These are phyloP conservation scores for Melanostigma gelatinosum DNA, from an alignment of 2,113 vertebrate species.

Conservation along the genomic window DNA sequence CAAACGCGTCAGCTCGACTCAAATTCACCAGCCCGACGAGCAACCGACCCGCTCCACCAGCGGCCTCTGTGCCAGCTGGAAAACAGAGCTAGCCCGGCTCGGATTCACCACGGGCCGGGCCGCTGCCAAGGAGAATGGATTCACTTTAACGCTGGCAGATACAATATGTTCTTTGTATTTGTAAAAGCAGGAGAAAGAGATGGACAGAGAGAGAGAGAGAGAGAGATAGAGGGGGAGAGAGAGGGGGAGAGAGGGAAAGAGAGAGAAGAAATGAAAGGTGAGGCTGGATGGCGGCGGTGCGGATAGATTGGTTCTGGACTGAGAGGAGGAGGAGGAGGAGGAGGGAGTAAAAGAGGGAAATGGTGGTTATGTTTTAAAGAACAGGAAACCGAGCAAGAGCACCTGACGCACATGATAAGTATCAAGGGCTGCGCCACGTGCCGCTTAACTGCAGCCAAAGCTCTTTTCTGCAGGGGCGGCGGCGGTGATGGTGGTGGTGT, in stretches of 20 bases:
- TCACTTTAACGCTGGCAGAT: constrained; percentile 69
- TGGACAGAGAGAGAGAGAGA: constrained; percentile 16
- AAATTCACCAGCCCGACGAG: constrained; percentile 56
- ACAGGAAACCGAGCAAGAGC: constrained; percentile 76
- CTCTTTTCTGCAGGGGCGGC: constrained; percentile 64
- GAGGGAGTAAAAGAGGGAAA: constrained; percentile 48
- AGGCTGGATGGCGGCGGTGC: constrained; percentile 24
- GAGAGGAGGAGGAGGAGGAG: constrained; percentile 31
- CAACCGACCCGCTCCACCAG: constrained; percentile 52
- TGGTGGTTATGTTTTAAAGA: constrained; percentile 68
- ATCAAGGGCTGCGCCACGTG: constrained; percentile 81
- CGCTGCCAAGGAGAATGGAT: constrained; percentile 71
- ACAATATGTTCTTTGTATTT: constrained; percentile 77
- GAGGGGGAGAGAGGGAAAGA: constrained; percentile 32
- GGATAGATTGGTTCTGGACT: constrained; percentile 37
- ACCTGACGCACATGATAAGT: constrained; percentile 83
- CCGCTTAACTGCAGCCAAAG: constrained; percentile 79
- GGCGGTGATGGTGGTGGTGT: constrained; percentile 42
- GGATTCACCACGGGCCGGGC: constrained; percentile 55
- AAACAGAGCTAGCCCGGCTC: constrained; percentile 60
- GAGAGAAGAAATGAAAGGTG: constrained; percentile 43
- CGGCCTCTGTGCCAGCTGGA: constrained; percentile 65
- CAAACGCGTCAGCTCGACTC: constrained; percentile 64
- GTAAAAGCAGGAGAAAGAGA: constrained; percentile 61
- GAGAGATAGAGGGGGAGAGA: not conserved